A percentile compares a stretch with the other conserved stretches of the same genome.
phyloP scores from a whole-genome alignment of 2,113 vertebrate species.

The Coturnix japonica region DNA sequence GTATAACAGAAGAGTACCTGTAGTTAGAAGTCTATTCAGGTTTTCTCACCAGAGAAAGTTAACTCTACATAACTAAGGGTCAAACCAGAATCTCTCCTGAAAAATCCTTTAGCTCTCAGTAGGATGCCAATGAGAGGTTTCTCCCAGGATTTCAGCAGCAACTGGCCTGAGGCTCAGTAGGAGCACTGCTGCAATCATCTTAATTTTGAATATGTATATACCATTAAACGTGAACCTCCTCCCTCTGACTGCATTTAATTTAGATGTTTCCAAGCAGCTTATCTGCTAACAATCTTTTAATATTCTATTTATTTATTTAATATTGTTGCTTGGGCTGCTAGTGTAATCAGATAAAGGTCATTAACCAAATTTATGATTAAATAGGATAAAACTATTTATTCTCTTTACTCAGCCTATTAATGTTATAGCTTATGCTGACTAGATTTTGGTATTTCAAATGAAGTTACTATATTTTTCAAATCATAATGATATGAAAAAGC shows the following conservation, averaged over 20 bases:
- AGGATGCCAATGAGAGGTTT: neutral
- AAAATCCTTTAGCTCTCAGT: neutral
- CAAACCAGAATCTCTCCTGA: neutral
- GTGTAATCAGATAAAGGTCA: slow-evolving; percentile 84
- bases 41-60: neutral
- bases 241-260: slow-evolving; percentile 71
- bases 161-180: slow-evolving; percentile 48
- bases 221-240: slow-evolving; percentile 47
- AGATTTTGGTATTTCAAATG: slow-evolving; percentile 75
- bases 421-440: slow-evolving; percentile 75
- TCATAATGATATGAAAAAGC: slow-evolving; percentile 76
- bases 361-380: slow-evolving; percentile 85
- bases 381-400: slow-evolving; percentile 81
- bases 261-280: slow-evolving; percentile 80
- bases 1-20: neutral
- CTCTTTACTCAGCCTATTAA: slow-evolving; percentile 78
- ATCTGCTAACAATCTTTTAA: slow-evolving; percentile 80
- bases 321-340: slow-evolving; percentile 75
- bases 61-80: neutral
- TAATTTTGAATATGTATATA: slow-evolving; percentile 77
- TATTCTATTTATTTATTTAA: slow-evolving; percentile 84
- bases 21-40: neutral
- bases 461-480: slow-evolving; percentile 69
- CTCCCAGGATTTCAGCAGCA: neutral
- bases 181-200: slow-evolving; percentile 51